Evolutionary conservation across 2,797 vertebrate genomes (phyloP), one percentile per base, ranked within the genome.

Genomic region (Girardinus metallicus): DNA sequence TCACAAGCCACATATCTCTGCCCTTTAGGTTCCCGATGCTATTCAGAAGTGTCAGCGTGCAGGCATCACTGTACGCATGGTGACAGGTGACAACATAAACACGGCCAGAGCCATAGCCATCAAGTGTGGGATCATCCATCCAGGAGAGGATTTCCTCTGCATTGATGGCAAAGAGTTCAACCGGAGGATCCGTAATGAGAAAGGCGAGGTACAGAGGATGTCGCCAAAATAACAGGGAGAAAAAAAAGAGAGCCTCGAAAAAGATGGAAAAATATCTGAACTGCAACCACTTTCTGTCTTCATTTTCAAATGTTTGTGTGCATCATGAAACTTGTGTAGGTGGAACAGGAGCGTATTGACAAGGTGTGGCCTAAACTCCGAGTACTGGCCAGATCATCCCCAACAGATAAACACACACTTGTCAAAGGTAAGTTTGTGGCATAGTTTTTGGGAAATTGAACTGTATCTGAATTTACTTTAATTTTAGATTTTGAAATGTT

Each of bases 81-180:
- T 99, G 83, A 99, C 99, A 0, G 99, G 99, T 5, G 99, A 99
- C 95, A 99, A 99, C 92, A 99, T 99, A 89, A 99, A 99, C 94
- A 99, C 99, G 0, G 99, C 98, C 64, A 95, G 99, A 73, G 99
- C 99, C 91, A 99, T 99, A 41, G 99, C 99, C 89, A 98, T 99
- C 88, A 99, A 99, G 81, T 99, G 99, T 57, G 99, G 99, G 53
- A 99, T 99, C 94, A 98, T 99, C 89, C 97, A 98, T 72, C 98
- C 98, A 0, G 99, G 98, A 80, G 99, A 99, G 78, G 99, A 99
- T 89, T 99, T 99, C 86, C 95, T 99, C 75, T 99, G 98, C 92
- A 97, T 99, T 3, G 98, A 99, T 39, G 99, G 99, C 44, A 99
- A 99, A 80, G 98, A 99, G 89, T 99, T 99, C 94, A 99, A 99